Evolutionary conservation across 35 echinoderm and acorn worm species (phyloP).

Genomic region (Stichopus chloronotus): DNA sequence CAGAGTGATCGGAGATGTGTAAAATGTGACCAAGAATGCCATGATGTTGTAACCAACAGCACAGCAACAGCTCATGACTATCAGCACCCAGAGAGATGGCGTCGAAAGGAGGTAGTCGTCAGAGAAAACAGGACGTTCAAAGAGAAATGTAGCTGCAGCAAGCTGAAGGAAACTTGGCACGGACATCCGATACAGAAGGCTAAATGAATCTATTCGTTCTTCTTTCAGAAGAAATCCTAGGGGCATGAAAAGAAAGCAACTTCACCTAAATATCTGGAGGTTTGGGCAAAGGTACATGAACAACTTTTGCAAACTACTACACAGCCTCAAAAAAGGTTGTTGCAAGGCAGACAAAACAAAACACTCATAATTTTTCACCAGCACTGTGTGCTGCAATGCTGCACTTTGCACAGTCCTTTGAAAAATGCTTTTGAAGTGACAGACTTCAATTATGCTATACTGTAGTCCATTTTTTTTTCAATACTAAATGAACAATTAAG

Average conservation of each 20-base stretch:
- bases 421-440: too few species aligned
- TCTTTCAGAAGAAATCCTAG: constrained; percentile 90
- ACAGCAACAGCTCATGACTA: constrained; percentile 80
- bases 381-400: too few species aligned
- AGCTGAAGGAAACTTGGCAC: constrained; percentile 85
- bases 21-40: constrained; percentile 93
- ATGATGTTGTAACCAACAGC: constrained; percentile 97
- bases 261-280: too few species aligned
- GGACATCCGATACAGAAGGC: constrained; percentile 96
- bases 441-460: too few species aligned
- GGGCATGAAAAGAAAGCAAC: not conserved
- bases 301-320: too few species aligned
- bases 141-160: constrained; percentile 67
- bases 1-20: constrained; percentile 87
- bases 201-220: constrained; percentile 85
- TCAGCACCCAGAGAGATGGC: constrained; percentile 61
- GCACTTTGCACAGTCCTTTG: too few species aligned
- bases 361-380: too few species aligned
- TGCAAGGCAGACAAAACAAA: too few species aligned
- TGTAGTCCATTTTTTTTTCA: too few species aligned
- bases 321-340: too few species aligned
- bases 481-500: too few species aligned
- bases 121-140: constrained; percentile 71
- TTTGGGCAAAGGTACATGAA: too few species aligned
- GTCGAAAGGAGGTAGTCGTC: constrained; percentile 56